These are phyloP conservation scores for Lordiphosa mommai DNA, from an alignment of 1,140 invertebrate genomes.

Conservation along the genomic window DNA sequence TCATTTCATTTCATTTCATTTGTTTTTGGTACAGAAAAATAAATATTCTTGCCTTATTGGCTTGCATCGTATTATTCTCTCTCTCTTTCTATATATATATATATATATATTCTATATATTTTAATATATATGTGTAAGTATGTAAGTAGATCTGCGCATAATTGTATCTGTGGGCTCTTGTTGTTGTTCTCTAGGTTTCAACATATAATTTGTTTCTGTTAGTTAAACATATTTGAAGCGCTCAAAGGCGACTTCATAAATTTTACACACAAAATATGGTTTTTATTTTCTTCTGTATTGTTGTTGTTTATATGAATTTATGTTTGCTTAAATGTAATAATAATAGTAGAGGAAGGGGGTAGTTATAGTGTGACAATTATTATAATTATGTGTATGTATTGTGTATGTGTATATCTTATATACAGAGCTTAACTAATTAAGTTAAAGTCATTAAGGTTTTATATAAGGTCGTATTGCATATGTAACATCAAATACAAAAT, in stretches of 20 bases:
- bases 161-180: constrained; percentile 65
- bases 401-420: not conserved
- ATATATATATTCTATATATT: constrained; percentile 19
- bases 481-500: too few species aligned
- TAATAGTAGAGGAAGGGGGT: too few species aligned
- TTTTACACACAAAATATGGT: constrained; percentile 65
- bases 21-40: constrained; percentile 54
- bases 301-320: constrained; percentile 22
- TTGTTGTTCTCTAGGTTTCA: constrained; percentile 11
- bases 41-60: constrained; percentile 49
- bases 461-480: too few species aligned
- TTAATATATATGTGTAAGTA: constrained; percentile 23
- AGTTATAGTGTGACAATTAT: too few species aligned
- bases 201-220: not conserved
- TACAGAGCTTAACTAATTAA: not conserved
- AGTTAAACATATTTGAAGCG: constrained; percentile 28
- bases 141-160: constrained; percentile 23
- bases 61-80: constrained; percentile 11
- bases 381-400: too few species aligned
- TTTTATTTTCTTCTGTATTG: constrained; percentile 31
- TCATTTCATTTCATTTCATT: constrained; percentile 24
- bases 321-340: constrained; percentile 17
- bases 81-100: constrained; percentile 22
- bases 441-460: too few species aligned
- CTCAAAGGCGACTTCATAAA: constrained; percentile 42